Evolutionary conservation across 2,113 vertebrate genomes (phyloP).

Genomic region (Spermophilus dauricus): DNA sequence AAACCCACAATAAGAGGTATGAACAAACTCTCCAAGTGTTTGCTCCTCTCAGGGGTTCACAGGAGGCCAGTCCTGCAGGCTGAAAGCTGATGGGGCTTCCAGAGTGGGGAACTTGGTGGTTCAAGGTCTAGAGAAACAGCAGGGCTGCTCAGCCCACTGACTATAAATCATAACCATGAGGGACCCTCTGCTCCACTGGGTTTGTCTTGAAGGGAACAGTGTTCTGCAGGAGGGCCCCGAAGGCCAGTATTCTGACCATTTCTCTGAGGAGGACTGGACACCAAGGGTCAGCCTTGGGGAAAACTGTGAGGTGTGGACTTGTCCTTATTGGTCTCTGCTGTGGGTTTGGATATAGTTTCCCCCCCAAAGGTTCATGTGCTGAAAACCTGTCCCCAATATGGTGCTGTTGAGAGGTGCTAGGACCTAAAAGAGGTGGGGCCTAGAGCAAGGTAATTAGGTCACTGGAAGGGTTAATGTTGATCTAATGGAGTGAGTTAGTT

Average conservation of each 20-base stretch:
- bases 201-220: background rate
- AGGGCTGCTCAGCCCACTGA: background rate
- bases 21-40: conserved; percentile 72
- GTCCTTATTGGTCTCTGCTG: background rate
- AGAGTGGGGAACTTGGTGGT: background rate
- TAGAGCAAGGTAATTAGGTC: background rate
- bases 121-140: background rate
- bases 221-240: background rate
- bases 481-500: background rate
- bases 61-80: background rate
- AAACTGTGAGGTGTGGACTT: background rate
- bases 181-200: fast-evolving
- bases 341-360: background rate
- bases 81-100: background rate
- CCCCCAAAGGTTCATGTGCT: background rate
- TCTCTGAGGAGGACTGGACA: background rate
- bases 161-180: background rate
- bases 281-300: background rate
- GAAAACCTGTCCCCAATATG: background rate
- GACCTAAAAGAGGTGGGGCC: background rate
- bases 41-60: conserved; percentile 15
- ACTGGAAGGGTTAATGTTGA: background rate
- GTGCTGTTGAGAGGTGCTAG: background rate
- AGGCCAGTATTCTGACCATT: no score
- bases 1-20: conserved; percentile 65